phyloP scores from a whole-genome alignment of 2,888 invertebrate species.

The Teleogryllus oceanicus region DNA sequence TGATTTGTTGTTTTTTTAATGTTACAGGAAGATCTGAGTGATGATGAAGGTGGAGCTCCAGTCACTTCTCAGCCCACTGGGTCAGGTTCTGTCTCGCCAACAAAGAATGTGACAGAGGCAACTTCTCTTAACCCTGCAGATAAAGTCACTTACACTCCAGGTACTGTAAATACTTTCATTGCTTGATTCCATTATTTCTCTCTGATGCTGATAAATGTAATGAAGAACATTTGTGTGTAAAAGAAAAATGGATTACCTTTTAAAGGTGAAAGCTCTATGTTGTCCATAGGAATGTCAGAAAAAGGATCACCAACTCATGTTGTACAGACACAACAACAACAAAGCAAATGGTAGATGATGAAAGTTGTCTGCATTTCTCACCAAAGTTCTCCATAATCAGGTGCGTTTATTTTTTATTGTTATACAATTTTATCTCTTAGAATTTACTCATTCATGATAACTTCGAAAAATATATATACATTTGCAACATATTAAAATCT shows the following conservation, averaged over 20 bases:
- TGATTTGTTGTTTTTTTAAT: not conserved
- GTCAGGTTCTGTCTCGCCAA: conserved; percentile 51
- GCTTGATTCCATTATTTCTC: not conserved
- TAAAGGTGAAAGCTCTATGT: conserved; percentile 27
- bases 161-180: conserved; percentile 40
- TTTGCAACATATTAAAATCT: no score
- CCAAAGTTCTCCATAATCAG: conserved; percentile 9
- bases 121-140: conserved; percentile 63
- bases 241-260: conserved; percentile 19
- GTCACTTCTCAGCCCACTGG: conserved; percentile 58
- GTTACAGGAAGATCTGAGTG: conserved; percentile 46
- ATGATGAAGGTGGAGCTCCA: conserved; percentile 57
- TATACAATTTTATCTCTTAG: not conserved
- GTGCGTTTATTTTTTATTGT: not conserved
- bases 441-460: no score
- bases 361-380: not conserved
- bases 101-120: conserved; percentile 59
- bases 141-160: conserved; percentile 53
- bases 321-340: conserved; percentile 23
- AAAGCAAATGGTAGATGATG: conserved; percentile 19
- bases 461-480: no score
- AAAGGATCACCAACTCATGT: conserved; percentile 34
- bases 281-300: conserved; percentile 37
- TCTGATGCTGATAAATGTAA: no score
- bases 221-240: not conserved